These are phyloP conservation scores for Agapornis canus DNA, from an alignment of 2,797 vertebrate species.

Conservation along the genomic window DNA sequence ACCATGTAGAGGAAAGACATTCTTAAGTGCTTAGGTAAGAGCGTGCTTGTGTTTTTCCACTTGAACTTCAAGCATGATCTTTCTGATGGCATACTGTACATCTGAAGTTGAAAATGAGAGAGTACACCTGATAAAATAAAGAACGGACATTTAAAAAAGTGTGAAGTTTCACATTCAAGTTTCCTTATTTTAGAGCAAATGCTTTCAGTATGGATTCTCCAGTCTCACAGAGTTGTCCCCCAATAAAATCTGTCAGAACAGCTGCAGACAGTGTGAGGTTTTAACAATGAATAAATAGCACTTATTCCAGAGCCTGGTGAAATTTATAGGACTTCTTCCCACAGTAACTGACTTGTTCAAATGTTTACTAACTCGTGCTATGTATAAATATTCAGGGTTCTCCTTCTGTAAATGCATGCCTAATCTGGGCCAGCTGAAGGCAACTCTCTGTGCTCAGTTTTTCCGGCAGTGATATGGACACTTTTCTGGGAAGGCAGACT, in stretches of 20 bases:
- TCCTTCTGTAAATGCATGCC: neutral
- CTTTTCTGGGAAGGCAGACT: neutral
- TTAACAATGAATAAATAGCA: slow-evolving; percentile 53
- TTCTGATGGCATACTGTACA: rapidly evolving
- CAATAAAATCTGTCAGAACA: slow-evolving; percentile 32
- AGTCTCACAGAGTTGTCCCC: neutral
- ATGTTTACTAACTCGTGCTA: slow-evolving; percentile 20
- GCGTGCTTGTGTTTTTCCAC: slow-evolving; percentile 10
- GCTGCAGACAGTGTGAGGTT: slow-evolving; percentile 42
- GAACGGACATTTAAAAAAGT: neutral
- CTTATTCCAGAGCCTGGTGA: slow-evolving; percentile 13
- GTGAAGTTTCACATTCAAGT: neutral
- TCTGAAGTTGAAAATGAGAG: slow-evolving; percentile 3
- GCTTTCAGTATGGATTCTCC: neutral
- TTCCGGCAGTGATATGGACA: neutral
- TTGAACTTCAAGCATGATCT: neutral
- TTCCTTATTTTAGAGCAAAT: neutral
- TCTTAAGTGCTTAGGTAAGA: slow-evolving; percentile 36
- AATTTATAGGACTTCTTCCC: slow-evolving; percentile 56
- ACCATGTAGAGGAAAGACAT: neutral
- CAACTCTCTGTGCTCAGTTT: neutral
- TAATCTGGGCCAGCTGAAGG: slow-evolving; percentile 33
- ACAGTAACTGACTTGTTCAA: slow-evolving; percentile 27
- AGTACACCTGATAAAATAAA: slow-evolving; percentile 18
- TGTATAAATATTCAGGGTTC: neutral